A percentile compares a stretch with the other conserved stretches of the same genome.
Evolutionary conservation across 2,113 vertebrate genomes (phyloP).

Genomic region (Megalops atlanticus): DNA sequence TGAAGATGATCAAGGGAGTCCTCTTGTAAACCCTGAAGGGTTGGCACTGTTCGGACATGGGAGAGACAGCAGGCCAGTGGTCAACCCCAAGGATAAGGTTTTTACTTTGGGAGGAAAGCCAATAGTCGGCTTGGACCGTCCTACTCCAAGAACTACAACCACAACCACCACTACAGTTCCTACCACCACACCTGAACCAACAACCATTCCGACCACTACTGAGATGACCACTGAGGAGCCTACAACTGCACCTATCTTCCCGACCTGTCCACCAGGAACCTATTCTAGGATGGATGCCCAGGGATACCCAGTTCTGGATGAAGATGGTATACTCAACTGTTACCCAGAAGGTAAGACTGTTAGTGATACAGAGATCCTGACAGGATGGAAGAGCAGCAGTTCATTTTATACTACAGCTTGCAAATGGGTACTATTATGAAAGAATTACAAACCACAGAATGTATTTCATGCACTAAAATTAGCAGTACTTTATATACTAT

Average conservation of each 20-base stretch:
- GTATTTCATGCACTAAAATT: too few species aligned
- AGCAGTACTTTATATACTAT: too few species aligned
- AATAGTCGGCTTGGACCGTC: conserved; percentile 83
- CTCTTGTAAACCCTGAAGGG: conserved; percentile 87
- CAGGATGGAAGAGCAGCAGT: too few species aligned
- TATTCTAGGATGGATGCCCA: conserved; percentile 75
- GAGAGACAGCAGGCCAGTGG: conserved; percentile 84
- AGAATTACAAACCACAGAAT: too few species aligned
- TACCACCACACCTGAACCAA: conserved; percentile 61
- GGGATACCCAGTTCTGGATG: conserved; percentile 76
- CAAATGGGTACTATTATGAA: too few species aligned
- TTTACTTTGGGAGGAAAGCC: conserved; percentile 92
- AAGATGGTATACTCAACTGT: conserved; percentile 80
- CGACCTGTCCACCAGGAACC: conserved; percentile 89
- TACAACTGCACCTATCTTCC: conserved; percentile 61
- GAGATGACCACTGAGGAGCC: conserved; percentile 68
- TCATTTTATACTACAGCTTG: too few species aligned
- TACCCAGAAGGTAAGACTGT: conserved; percentile 81
- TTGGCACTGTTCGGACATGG: conserved; percentile 91
- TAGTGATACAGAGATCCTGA: too few species aligned
- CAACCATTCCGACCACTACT: conserved; percentile 66
- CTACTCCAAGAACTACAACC: conserved; percentile 73
- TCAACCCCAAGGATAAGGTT: conserved; percentile 89
- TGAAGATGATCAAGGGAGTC: conserved; percentile 87
- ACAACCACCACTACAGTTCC: conserved; percentile 59